Evolutionary conservation across 2,113 vertebrate genomes (phyloP).

Genomic region (Barnardius zonarius): DNA sequence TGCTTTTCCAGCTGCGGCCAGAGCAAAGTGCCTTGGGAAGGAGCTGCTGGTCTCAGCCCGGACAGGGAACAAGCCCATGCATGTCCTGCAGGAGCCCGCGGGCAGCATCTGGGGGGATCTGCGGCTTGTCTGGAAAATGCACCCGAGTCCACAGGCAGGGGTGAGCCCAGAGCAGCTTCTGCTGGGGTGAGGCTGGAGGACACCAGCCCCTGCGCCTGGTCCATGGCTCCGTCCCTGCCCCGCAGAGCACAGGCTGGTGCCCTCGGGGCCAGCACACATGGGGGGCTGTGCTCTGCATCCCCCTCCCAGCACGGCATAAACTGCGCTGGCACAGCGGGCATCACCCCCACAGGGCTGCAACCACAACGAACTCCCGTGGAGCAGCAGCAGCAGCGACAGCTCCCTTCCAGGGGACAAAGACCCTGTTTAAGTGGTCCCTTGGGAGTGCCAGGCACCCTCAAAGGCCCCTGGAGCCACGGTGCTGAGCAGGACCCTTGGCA

Average conservation of each 20-base stretch:
- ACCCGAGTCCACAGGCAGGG: neutral
- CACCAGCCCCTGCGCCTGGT: neutral
- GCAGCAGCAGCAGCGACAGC: neutral
- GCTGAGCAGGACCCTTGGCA: neutral
- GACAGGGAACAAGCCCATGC: conserved; percentile 22
- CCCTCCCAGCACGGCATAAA: fast-evolving
- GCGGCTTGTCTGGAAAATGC: neutral
- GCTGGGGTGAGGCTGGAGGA: fast-evolving
- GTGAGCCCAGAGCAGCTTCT: neutral
- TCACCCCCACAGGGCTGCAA: fast-evolving
- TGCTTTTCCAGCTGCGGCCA: neutral
- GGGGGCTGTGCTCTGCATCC: neutral
- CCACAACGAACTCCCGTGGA: fast-evolving
- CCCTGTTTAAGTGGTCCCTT: fast-evolving
- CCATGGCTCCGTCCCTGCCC: neutral
- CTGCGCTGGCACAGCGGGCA: neutral
- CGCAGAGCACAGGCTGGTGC: neutral
- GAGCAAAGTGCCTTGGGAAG: neutral
- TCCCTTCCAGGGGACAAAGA: neutral
- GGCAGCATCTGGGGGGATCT: neutral
- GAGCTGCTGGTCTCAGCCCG: neutral
- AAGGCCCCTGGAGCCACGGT: neutral
- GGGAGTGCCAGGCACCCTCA: fast-evolving
- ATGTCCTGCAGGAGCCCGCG: neutral
- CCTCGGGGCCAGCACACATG: fast-evolving